These are phyloP conservation scores for Meloidogyne floridensis DNA, from an alignment of 1,140 invertebrate species.

Conservation along the genomic window DNA sequence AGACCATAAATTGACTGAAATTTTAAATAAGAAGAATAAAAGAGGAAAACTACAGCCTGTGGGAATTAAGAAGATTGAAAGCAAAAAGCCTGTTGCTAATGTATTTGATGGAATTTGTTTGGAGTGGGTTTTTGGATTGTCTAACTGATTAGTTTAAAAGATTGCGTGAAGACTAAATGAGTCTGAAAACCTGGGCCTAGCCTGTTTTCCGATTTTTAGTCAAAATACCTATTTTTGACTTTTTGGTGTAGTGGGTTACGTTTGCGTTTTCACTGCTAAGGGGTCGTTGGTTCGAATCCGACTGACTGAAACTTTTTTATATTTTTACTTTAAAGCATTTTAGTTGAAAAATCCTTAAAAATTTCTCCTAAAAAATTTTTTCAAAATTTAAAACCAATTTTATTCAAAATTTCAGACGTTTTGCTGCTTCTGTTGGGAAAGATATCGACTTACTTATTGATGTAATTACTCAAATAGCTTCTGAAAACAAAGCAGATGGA, in stretches of 20 bases:
- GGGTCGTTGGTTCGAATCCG: too few relatives aligned
- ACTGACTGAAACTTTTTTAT: too few relatives aligned
- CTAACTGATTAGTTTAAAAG: too few relatives aligned
- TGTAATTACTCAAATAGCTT: not conserved
- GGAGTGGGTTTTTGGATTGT: not conserved
- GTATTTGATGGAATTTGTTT: constrained; percentile 1
- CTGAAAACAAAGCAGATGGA: not conserved
- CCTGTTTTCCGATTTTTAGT: too few relatives aligned
- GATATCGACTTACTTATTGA: not conserved
- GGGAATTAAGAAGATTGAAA: not conserved
- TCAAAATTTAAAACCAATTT: not conserved
- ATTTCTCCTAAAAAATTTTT: too few relatives aligned
- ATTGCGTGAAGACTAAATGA: too few relatives aligned
- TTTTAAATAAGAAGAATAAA: not conserved
- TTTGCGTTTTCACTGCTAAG: too few relatives aligned
- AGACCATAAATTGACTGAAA: not conserved
- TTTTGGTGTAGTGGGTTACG: too few relatives aligned
- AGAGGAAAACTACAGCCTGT: not conserved
- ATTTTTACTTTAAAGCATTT: too few relatives aligned
- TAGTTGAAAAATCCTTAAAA: too few relatives aligned
- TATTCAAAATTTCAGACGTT: not conserved
- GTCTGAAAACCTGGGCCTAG: too few relatives aligned
- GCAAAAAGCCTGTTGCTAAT: not conserved
- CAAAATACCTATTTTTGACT: too few relatives aligned
- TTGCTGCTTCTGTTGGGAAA: not conserved